Percentiles rank a stretch among this genome's conserved stretches.
Evolutionary conservation across 2,888 invertebrate genomes (phyloP).

Genomic region (Bombylius major): DNA sequence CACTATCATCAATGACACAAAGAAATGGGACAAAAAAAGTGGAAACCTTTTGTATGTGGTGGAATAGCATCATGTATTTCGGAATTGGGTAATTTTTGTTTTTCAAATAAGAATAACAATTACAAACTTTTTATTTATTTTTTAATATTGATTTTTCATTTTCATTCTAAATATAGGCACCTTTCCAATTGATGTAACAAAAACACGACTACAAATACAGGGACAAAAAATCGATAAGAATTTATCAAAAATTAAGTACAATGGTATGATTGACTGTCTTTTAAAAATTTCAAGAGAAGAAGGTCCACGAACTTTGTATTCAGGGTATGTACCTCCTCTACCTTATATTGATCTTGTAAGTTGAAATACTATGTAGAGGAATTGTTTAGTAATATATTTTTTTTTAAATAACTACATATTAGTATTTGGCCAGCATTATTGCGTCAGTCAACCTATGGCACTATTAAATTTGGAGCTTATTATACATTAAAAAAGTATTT

Average conservation of each 20-base stretch:
- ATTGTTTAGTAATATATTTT: neutral
- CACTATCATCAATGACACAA: too few relatives aligned
- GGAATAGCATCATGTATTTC: constrained; percentile 87
- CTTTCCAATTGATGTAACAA: constrained; percentile 93
- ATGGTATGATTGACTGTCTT: constrained; percentile 87
- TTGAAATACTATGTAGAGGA: neutral
- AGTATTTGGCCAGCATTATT: constrained; percentile 88
- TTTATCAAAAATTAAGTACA: constrained; percentile 63
- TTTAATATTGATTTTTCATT: neutral
- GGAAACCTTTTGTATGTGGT: constrained; percentile 91
- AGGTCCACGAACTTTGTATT: constrained; percentile 74
- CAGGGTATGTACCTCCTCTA: constrained; percentile 59
- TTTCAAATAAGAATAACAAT: neutral
- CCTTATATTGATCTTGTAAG: neutral
- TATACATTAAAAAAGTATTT: constrained; percentile 71
- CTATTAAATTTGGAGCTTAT: constrained; percentile 92
- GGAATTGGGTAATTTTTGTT: constrained; percentile 64
- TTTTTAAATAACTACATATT: constrained; percentile 17
- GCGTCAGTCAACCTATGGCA: constrained; percentile 89
- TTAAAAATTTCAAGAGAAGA: constrained; percentile 76
- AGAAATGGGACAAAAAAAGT: constrained; percentile 66
- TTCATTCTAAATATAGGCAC: constrained; percentile 49
- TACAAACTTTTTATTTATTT: neutral
- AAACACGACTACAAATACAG: constrained; percentile 87
- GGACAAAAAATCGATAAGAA: constrained; percentile 73